These are phyloP conservation scores for Wiebesia pumilae DNA, from an alignment of 1,140 invertebrate genomes.

Conservation along the genomic window DNA sequence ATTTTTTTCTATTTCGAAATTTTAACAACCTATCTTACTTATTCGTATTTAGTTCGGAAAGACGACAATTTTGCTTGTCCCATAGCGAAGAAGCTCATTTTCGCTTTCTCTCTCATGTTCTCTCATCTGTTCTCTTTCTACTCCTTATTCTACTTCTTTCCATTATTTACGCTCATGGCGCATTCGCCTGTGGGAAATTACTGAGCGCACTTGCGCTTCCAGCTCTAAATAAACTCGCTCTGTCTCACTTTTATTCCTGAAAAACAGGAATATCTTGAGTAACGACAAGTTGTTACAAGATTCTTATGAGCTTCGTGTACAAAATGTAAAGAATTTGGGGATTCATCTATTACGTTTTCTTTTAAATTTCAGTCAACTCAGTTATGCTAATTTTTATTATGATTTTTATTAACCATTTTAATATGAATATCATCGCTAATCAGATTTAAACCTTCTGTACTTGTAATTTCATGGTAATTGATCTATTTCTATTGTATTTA, in stretches of 20 bases:
- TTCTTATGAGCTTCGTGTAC: background rate
- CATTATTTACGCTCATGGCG: conserved; percentile 55
- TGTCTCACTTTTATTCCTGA: conserved; percentile 33
- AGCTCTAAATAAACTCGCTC: conserved; percentile 53
- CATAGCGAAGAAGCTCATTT: background rate
- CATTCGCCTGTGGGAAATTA: conserved; percentile 56
- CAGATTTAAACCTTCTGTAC: too few relatives aligned
- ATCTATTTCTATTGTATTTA: too few relatives aligned
- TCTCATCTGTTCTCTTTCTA: conserved; percentile 21
- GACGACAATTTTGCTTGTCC: conserved; percentile 5
- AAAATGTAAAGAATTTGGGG: background rate
- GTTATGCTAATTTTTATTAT: background rate
- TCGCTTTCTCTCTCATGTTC: background rate
- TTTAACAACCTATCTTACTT: background rate
- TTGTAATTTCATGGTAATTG: too few relatives aligned
- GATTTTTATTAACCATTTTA: background rate
- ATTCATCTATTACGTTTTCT: background rate
- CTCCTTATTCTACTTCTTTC: conserved; percentile 32
- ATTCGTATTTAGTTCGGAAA: background rate
- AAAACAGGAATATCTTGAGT: background rate
- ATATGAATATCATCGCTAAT: too few relatives aligned
- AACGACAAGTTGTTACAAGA: conserved; percentile 17
- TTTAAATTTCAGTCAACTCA: background rate
- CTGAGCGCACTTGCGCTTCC: conserved; percentile 39
- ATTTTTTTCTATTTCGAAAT: background rate